Evolutionary conservation across 2,888 invertebrate genomes (phyloP).

Genomic region (Oscheius onirici): DNA sequence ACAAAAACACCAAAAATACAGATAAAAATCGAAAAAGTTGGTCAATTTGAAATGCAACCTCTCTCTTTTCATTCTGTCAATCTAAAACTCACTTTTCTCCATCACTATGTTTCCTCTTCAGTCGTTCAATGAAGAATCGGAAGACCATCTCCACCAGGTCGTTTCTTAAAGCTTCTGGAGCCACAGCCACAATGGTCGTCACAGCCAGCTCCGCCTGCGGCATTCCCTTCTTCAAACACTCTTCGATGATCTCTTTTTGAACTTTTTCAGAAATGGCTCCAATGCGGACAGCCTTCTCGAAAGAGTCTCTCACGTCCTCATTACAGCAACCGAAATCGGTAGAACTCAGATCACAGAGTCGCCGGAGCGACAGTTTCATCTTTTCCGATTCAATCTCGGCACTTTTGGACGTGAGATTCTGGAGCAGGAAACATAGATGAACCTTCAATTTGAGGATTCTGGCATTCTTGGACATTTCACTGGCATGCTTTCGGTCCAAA

Average conservation of each 20-base stretch:
- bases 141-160: conserved; percentile 8
- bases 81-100: conserved; percentile 13
- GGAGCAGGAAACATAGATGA: not conserved
- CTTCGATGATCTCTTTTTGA: conserved; percentile 12
- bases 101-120: conserved; percentile 20
- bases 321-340: not conserved
- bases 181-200: not conserved
- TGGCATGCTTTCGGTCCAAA: conserved; percentile 21
- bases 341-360: conserved; percentile 5
- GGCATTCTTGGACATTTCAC: not conserved
- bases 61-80: no score
- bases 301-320: not conserved
- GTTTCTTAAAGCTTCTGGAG: conserved; percentile 1
- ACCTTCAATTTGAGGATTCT: not conserved
- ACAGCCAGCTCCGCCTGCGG: conserved; percentile 1
- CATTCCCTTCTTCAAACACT: conserved; percentile 5
- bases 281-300: not conserved
- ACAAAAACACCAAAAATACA: no score
- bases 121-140: conserved; percentile 9
- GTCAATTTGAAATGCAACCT: no score
- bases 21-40: no score
- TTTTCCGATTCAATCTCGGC: not conserved
- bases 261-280: conserved; percentile 7
- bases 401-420: not conserved
- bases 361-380: not conserved